Evolutionary conservation across 2,888 invertebrate species (phyloP).

Genomic region (Erebia ligea): DNA sequence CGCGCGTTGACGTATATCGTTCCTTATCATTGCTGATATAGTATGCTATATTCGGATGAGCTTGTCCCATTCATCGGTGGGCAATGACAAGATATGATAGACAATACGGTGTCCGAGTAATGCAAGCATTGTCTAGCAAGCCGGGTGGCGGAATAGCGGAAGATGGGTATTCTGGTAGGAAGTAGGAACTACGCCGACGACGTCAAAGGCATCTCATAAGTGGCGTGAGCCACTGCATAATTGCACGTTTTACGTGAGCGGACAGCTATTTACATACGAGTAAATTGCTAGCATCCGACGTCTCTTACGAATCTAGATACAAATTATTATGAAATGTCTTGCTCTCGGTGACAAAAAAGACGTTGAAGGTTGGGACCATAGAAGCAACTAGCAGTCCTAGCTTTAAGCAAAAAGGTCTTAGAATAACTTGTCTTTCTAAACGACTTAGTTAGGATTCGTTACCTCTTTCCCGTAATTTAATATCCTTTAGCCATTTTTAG

Average conservation of each 20-base stretch:
- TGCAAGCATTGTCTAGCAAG: conserved; percentile 64
- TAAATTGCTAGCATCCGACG: conserved; percentile 36
- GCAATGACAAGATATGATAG: conserved; percentile 59
- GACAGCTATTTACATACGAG: conserved; percentile 37
- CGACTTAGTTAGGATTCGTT: no score
- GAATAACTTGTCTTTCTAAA: no score
- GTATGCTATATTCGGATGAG: conserved; percentile 65
- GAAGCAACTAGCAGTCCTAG: no score
- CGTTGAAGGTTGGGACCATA: background rate
- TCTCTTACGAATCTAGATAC: conserved; percentile 24
- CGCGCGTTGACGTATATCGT: conserved; percentile 46
- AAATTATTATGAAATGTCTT: conserved; percentile 24
- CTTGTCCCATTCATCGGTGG: conserved; percentile 75
- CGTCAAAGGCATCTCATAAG: conserved; percentile 25
- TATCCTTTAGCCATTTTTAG: background rate
- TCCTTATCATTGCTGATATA: conserved; percentile 48
- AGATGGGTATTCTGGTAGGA: conserved; percentile 9
- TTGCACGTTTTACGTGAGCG: conserved; percentile 21
- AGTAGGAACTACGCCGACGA: conserved; percentile 26
- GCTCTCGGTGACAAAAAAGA: background rate
- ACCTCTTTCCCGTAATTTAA: no score
- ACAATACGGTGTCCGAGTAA: conserved; percentile 61
- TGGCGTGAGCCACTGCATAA: conserved; percentile 9
- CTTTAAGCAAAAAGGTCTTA: background rate
- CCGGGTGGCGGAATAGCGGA: conserved; percentile 45